Percentiles rank a stretch among this genome's conserved stretches.
These are phyloP conservation scores for Ecdyonurus torrentis DNA, from an alignment of 2,888 invertebrate species.

Conservation along the genomic window DNA sequence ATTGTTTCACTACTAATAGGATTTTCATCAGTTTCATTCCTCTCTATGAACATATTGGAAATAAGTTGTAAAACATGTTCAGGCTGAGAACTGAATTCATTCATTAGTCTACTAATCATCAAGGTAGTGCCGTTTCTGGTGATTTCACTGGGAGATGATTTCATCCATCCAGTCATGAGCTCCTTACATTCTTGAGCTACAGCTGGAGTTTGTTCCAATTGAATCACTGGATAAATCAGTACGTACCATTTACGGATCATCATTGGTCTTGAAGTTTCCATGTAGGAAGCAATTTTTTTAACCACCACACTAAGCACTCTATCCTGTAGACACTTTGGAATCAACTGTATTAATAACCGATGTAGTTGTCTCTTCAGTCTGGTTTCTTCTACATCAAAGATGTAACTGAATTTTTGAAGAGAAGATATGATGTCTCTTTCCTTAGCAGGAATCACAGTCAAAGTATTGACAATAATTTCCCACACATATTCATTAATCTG, in stretches of 20 bases:
- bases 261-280: neutral
- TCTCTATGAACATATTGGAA: neutral
- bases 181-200: neutral
- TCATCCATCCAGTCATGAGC: neutral
- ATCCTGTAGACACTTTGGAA: neutral
- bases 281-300: neutral
- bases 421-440: neutral
- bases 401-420: neutral
- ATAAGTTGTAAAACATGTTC: neutral
- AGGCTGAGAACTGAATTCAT: neutral
- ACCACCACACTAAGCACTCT: neutral
- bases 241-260: neutral
- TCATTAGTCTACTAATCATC: neutral
- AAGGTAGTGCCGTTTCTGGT: neutral
- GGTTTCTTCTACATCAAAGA: neutral
- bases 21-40: neutral
- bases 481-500: neutral
- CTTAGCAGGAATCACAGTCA: neutral
- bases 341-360: neutral
- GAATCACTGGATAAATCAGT: neutral
- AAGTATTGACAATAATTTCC: neutral
- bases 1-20: neutral
- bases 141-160: neutral
- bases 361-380: neutral
- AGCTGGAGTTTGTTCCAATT: neutral